Evolutionary conservation across 2,888 invertebrate species (phyloP).

Genomic region (Spisula solida): DNA sequence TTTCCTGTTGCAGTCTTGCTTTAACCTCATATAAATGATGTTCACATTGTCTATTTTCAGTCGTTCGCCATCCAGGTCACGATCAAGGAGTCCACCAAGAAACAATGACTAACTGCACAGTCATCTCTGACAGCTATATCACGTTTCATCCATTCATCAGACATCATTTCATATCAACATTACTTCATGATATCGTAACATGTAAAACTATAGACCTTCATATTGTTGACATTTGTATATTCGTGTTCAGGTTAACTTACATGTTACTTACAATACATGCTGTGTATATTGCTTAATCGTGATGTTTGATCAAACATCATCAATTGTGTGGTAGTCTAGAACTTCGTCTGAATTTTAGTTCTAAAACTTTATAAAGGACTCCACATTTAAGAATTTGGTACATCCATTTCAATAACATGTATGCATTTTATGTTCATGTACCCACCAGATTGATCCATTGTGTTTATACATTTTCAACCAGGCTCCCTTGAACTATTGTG

Average conservation of each 20-base stretch:
- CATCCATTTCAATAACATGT: no score
- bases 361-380: no score
- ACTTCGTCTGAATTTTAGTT: no score
- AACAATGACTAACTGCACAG: constrained; percentile 28
- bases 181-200: neutral
- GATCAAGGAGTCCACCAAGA: constrained; percentile 49
- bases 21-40: neutral
- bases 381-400: no score
- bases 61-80: constrained; percentile 47
- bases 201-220: neutral
- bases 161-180: constrained; percentile 18
- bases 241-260: neutral
- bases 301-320: neutral
- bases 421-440: no score
- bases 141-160: neutral
- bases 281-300: neutral
- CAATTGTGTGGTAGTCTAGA: no score
- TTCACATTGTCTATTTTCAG: constrained; percentile 49
- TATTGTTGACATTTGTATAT: neutral
- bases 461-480: no score
- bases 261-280: neutral
- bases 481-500: no score
- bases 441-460: no score
- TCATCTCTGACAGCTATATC: neutral
- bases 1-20: no score